Percentiles rank a stretch among this genome's conserved stretches.
phyloP scores from a whole-genome alignment of 2,113 vertebrate species.

The Laterallus jamaicensis region DNA sequence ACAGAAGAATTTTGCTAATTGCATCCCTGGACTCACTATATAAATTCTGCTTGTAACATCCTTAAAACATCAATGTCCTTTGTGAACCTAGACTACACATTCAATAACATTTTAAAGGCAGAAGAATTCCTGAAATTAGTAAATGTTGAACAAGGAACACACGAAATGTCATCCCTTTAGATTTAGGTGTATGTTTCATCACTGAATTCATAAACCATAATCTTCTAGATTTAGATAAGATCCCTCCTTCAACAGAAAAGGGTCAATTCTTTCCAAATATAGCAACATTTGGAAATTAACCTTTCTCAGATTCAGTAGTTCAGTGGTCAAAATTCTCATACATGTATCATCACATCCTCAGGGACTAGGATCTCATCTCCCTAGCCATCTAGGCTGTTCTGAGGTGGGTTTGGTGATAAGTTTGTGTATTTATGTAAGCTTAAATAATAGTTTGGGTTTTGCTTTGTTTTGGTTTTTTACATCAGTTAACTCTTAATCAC shows the following conservation, averaged over 20 bases:
- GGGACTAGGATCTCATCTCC: background rate
- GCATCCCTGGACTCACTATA: background rate
- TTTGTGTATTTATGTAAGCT: background rate
- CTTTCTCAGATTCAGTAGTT: background rate
- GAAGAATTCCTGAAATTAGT: background rate
- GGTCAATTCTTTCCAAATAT: fast-evolving
- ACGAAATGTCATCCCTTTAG: background rate
- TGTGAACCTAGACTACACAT: background rate
- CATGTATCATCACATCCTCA: background rate
- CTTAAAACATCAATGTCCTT: background rate
- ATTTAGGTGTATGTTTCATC: background rate
- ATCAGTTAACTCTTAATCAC: background rate
- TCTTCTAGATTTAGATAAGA: background rate
- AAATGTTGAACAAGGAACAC: background rate
- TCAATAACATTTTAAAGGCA: background rate
- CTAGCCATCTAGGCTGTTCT: background rate
- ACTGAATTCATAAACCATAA: background rate
- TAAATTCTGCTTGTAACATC: background rate
- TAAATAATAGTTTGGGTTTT: background rate
- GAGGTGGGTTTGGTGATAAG: background rate
- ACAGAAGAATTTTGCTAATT: background rate
- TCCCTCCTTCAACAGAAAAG: background rate
- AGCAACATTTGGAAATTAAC: background rate
- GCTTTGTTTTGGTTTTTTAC: background rate
- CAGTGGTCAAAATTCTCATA: background rate